These are phyloP conservation scores for Rynchops niger DNA, from an alignment of 2,113 vertebrate species.

Conservation along the genomic window DNA sequence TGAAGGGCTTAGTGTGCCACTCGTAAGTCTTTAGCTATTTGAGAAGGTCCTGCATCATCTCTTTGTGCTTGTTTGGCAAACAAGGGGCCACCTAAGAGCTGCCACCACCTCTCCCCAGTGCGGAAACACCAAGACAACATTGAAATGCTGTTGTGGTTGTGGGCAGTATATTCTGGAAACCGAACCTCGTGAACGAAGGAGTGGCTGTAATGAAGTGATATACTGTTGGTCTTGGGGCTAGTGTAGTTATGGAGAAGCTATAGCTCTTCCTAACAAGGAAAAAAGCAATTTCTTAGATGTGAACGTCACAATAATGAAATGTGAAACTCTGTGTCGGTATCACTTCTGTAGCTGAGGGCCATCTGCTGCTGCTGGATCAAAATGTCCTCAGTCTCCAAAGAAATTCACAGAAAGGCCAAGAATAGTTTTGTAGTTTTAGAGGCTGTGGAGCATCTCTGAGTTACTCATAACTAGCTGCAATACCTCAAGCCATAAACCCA, in stretches of 20 bases:
- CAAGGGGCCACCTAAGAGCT: background rate
- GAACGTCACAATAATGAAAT: background rate
- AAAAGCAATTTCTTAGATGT: conserved; percentile 12
- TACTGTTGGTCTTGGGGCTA: background rate
- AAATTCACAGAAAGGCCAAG: background rate
- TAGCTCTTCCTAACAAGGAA: background rate
- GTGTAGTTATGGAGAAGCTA: background rate
- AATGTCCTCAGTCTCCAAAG: background rate
- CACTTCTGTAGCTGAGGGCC: background rate
- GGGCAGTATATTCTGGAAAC: background rate
- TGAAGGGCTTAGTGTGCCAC: background rate
- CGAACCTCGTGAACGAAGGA: background rate
- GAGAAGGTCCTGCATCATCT: background rate
- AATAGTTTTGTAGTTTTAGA: background rate
- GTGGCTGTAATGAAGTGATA: background rate
- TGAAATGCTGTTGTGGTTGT: background rate
- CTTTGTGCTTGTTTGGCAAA: background rate
- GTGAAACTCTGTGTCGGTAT: background rate
- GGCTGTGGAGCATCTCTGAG: background rate
- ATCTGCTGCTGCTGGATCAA: background rate
- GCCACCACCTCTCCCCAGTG: background rate
- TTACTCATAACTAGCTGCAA: background rate
- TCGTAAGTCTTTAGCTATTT: background rate
- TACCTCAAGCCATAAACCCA: background rate
- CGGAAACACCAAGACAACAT: background rate